Conservation (phyloP, 2,797 vertebrate genomes). For the Sparidentex hasta region DNA sequence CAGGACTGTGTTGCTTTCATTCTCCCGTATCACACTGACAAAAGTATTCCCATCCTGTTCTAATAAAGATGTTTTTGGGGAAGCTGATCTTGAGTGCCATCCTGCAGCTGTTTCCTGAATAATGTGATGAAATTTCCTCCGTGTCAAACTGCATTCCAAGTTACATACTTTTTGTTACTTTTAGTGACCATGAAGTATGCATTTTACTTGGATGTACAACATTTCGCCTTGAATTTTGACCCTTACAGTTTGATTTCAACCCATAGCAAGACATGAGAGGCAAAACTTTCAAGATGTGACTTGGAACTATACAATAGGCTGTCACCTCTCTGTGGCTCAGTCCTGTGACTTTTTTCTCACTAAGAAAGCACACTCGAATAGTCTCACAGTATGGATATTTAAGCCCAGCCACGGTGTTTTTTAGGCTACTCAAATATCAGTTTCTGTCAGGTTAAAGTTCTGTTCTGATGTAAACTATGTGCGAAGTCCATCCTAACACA, state of each 20-base stretch:
- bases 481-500: not conserved
- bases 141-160: not conserved
- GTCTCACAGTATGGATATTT: no score
- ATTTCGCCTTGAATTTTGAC: no score
- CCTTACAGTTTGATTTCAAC: no score
- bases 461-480: not conserved
- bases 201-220: no score
- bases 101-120: slow-evolving; percentile 20
- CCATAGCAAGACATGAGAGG: no score
- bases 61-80: slow-evolving; percentile 61
- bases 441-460: not conserved
- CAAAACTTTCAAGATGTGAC: no score
- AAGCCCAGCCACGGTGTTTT: not conserved
- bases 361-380: no score
- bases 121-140: not conserved
- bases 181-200: no score
- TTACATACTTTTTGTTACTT: no score
- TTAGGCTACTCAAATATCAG: not conserved
- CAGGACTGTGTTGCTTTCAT: slow-evolving; percentile 11
- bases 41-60: slow-evolving; percentile 23
- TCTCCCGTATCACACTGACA: slow-evolving; percentile 24
- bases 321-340: no score
- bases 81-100: slow-evolving; percentile 35
- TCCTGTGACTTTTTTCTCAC: no score
- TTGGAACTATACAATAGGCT: no score